Conservation (phyloP, 2,113 vertebrate species). For the Genyomyrus donnyi region DNA sequence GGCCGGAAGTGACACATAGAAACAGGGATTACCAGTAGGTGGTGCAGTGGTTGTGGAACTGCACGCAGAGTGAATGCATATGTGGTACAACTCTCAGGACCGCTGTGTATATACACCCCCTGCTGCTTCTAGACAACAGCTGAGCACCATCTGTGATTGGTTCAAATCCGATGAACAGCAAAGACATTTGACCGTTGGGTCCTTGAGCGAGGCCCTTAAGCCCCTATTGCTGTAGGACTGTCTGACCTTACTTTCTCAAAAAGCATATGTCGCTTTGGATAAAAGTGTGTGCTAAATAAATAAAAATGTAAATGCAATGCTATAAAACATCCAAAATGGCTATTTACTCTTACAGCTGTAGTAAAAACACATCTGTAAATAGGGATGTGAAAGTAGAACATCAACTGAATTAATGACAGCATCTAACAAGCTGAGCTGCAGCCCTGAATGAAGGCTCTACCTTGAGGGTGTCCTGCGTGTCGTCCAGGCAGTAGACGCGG, state of each 20-base stretch:
- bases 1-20: not conserved
- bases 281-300: not conserved
- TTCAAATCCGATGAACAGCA: not conserved
- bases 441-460: slow-evolving; percentile 41
- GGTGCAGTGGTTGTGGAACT: not conserved
- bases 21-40: not conserved
- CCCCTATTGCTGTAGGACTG: not conserved
- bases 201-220: not conserved
- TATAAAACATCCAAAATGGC: not conserved
- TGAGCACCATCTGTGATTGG: not conserved
- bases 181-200: not conserved
- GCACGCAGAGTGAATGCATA: not conserved
- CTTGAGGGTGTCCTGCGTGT: slow-evolving; percentile 87
- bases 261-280: not conserved
- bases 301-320: not conserved
- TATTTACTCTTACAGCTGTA: not conserved
- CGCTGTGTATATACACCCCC: not conserved
- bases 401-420: not conserved
- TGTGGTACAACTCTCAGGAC: not conserved
- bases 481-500: slow-evolving; percentile 86
- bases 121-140: not conserved
- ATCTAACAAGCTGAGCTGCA: not conserved
- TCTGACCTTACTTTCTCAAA: not conserved
- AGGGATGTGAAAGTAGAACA: not conserved
- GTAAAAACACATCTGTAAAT: not conserved